Evolutionary conservation across 2,888 invertebrate species (phyloP), one percentile per base, ranked within the genome.

Genomic region (Bellardia pandia): DNA sequence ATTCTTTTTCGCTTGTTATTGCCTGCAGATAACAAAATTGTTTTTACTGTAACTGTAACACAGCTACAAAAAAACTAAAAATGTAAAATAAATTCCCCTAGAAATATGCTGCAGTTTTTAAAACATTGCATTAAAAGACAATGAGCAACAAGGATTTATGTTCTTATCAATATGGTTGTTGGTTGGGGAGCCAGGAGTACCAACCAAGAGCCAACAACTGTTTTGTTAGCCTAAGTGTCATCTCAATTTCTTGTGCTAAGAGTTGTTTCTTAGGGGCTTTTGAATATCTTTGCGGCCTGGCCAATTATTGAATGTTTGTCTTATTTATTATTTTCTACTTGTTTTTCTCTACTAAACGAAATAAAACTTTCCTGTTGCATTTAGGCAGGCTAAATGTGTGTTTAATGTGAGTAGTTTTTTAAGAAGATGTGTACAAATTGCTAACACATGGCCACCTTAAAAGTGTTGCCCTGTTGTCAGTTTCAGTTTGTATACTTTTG

Each of bases 241-340:
- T n/a, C 53, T 72, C 62, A 64, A 62, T 66, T 75, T 51, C 8
- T 40, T 53, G 37, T 33, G 51, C 8, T 69, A 66, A 74, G 14
- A 14, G 53, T 76, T 83, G 53, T 76, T 83, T 33, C 68, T 53
- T 42, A 45, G 72, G 42, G 62, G 42, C 80, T 64, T 40, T 51
- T 62, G 42, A 23, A 48, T 3, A 13, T 33, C 14, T 33, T 58
- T 76, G 16, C 16, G 48, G 48, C 30, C 51, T 53, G 48, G 33
- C 40, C 76, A 60, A 62, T 83, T 60, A 69, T 69, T 60, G n/a
- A 45, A 30, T 13, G 6, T 60, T 51, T 30, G 6, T 64, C 37
- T 42, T 77, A 6, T 37, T 45, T 69, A 7, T 48, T 58, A 6
- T 68, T 37, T 40, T 71, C 9, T 16, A 11, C 3, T 68, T n/a